phyloP scores from a whole-genome alignment of 2,888 invertebrate species.

The Lasius fuliginosus region DNA sequence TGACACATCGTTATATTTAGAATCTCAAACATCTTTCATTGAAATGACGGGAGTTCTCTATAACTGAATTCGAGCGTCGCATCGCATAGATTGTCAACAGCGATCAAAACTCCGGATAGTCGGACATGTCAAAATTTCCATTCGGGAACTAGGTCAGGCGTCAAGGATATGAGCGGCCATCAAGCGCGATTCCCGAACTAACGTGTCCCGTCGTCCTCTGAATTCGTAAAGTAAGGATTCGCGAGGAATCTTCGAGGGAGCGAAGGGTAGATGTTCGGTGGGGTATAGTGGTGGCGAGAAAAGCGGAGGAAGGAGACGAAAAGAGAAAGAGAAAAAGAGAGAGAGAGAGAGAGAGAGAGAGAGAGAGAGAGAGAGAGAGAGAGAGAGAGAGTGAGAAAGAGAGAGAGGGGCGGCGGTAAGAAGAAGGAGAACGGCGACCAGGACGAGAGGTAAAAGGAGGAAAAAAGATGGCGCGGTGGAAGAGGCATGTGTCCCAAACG shows the following conservation, averaged over 20 bases:
- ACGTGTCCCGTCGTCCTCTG: constrained; percentile 79
- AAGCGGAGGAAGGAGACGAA: constrained; percentile 31
- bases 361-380: not conserved
- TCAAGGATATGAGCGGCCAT: constrained; percentile 54
- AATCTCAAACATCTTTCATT: constrained; percentile 8
- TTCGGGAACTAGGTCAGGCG: constrained; percentile 29
- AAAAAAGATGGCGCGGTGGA: constrained; percentile 63
- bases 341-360: constrained; percentile 22
- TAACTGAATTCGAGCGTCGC: not conserved
- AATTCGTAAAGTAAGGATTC: constrained; percentile 84
- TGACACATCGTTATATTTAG: not conserved
- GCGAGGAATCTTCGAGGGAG: constrained; percentile 73
- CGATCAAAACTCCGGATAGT: not conserved
- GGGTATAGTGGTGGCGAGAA: constrained; percentile 37
- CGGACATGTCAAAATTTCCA: constrained; percentile 33
- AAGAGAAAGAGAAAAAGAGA: constrained; percentile 17
- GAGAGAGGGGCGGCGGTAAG: constrained; percentile 29
- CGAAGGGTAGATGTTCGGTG: constrained; percentile 63
- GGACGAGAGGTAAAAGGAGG: constrained; percentile 59
- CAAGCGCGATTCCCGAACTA: constrained; percentile 73
- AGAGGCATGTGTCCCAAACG: constrained; percentile 85
- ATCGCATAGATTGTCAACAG: not conserved
- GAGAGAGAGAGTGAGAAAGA: not conserved
- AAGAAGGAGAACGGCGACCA: constrained; percentile 22
- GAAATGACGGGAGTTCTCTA: not conserved